phyloP scores from a whole-genome alignment of 2,113 vertebrate species.

The Acinonyx jubatus region DNA sequence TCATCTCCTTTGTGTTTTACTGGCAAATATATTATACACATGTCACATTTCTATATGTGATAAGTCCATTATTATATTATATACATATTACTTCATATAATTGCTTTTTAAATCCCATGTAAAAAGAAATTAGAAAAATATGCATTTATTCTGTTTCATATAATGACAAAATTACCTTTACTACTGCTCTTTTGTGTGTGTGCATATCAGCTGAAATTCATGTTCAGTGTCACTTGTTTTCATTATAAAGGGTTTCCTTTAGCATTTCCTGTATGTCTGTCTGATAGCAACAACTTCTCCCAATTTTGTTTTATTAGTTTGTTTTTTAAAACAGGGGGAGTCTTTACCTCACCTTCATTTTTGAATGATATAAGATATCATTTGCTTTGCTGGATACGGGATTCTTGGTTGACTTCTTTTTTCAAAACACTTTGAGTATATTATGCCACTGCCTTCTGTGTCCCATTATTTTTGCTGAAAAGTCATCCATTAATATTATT shows the following conservation, averaged over 20 bases:
- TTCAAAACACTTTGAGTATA: background rate
- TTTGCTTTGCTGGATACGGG: background rate
- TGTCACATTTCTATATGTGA: background rate
- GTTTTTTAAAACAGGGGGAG: background rate
- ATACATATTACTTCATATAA: background rate
- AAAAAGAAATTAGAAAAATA: background rate
- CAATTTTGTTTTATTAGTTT: background rate
- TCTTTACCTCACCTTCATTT: background rate
- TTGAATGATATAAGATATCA: background rate
- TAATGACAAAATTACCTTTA: background rate
- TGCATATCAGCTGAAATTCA: background rate
- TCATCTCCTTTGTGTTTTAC: background rate
- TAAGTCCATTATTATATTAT: background rate
- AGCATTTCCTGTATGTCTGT: background rate
- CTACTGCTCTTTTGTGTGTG: background rate
- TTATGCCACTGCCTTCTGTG: background rate
- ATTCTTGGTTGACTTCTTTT: background rate
- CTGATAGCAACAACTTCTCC: background rate
- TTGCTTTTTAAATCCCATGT: background rate
- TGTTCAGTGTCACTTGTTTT: background rate
- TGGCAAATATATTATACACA: background rate
- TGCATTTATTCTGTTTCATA: background rate
- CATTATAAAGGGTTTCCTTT: background rate
- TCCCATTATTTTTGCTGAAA: background rate
- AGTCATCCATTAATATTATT: background rate